Base-by-base conservation (phyloP, 2,113 vertebrate genomes). In the Dipodomys spectabilis region DNA sequence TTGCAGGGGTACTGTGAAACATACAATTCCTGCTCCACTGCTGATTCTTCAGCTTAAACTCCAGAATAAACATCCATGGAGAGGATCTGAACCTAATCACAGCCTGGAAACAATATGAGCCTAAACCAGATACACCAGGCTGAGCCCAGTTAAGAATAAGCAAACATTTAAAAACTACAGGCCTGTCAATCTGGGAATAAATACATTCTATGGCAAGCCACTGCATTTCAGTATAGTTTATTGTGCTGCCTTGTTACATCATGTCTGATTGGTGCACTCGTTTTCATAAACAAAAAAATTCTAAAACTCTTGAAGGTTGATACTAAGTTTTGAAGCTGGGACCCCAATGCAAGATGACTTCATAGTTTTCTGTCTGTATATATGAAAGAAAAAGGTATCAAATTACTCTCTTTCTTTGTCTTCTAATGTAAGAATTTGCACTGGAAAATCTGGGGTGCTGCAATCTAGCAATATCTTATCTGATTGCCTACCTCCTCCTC, bases 291-390 rank as follows among this genome's bases (percentile, higher is more conserved):
- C n/a, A 84, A 91, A 83, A 39, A 82, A 28, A 45, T 87, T 96
- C 88, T 93, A 92, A 96, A 45, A 3, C 30, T 44, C 84, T 82
- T 97, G 96, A 64, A 79, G 88, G 71, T 35, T 92, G 89, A 81
- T 94, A 93, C 89, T 83, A 95, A 93, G 60, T 0, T 93, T 82
- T 75, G 57, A 86, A 96, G 79, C 25, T 85, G 35, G 90, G 93
- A 96, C 6, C 68, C 82, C 86, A 93, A 96, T 95, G 86, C 91
- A 80, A 96, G 10, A 16, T 73, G 94, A 88, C 72, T 9, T 30
- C 27, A 25, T 39, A 82, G 0, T 86, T 92, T 86, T 81, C 60
- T 90, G 44, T 77, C 92, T 62, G 86, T 86, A 9, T 49, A 23
- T 68, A 94, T 95, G 9, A 45, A 88, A 84, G 49, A 88, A 32